Evolutionary conservation across 2,888 invertebrate species (phyloP).

Genomic region (Phymatocera aterrima): DNA sequence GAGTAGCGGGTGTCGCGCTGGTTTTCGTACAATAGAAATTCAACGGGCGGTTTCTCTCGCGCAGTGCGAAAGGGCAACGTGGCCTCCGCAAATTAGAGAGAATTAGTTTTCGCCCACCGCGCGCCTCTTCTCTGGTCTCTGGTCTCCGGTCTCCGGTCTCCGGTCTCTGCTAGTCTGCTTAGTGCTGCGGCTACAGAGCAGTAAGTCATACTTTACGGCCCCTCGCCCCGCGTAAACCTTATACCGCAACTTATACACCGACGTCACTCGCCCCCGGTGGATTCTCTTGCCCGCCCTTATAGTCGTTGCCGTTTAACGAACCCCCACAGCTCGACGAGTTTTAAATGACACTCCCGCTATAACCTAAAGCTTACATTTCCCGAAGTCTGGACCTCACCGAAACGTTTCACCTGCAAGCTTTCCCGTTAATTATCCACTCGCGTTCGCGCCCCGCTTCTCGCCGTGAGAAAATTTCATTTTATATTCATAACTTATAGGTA

Average conservation of each 20-base stretch:
- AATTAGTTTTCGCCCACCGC: conserved; percentile 39
- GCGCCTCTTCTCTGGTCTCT: conserved; percentile 38
- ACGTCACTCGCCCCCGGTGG: neutral
- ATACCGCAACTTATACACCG: neutral
- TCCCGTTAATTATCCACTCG: conserved; percentile 4
- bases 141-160: too few species aligned
- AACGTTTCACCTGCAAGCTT: neutral
- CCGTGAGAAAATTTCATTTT: neutral
- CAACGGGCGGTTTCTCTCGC: conserved; percentile 36
- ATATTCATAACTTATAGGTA: too few species aligned
- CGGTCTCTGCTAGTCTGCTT: too few species aligned
- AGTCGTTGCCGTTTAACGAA: conserved; percentile 33
- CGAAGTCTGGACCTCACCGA: neutral
- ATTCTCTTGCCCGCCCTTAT: neutral
- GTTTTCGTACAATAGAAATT: conserved; percentile 51
- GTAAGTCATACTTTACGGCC: conserved; percentile 38
- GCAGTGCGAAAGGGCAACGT: conserved; percentile 25
- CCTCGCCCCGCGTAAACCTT: neutral
- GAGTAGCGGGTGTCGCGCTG: conserved; percentile 49
- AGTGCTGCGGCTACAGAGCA: conserved; percentile 21
- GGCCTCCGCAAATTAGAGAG: conserved; percentile 44
- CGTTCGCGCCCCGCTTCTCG: neutral
- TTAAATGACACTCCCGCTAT: conserved; percentile 18
- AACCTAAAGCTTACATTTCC: neutral
- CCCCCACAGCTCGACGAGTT: conserved; percentile 23